Conservation (phyloP, 2,113 vertebrate genomes). For the Herpailurus yagouaroundi region DNA sequence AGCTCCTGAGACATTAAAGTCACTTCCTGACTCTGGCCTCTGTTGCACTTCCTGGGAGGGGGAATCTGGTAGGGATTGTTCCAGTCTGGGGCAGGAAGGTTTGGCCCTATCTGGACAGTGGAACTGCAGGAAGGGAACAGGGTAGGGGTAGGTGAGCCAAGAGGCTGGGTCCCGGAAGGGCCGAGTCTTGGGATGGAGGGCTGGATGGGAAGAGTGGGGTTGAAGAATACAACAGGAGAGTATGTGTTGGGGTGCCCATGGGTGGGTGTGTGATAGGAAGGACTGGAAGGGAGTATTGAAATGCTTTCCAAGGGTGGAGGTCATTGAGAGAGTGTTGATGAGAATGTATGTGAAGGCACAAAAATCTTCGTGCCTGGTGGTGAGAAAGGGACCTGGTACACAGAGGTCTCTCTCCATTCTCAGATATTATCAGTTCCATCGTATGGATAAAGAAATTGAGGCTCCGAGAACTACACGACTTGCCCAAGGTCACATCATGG, state of each 20-base stretch:
- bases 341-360: not conserved
- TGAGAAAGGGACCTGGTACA: not conserved
- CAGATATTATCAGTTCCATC: not conserved
- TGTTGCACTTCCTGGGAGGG: not conserved
- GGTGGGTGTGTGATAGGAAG: not conserved
- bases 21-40: not conserved
- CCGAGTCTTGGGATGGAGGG: too few relatives aligned
- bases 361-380: not conserved
- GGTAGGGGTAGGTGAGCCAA: not conserved
- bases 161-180: not conserved
- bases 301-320: not conserved
- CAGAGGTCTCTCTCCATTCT: not conserved
- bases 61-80: not conserved
- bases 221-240: not conserved
- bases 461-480: not conserved
- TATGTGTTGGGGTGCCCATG: not conserved
- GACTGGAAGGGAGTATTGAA: not conserved
- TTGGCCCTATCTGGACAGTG: not conserved
- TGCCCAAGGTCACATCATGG: not conserved
- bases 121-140: not conserved
- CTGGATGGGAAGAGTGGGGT: too few relatives aligned
- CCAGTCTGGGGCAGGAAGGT: not conserved
- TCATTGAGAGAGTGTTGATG: not conserved
- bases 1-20: slow-evolving; percentile 57
- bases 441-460: not conserved